phyloP scores from a whole-genome alignment of 1,140 invertebrate species.

The Papilio helenus region DNA sequence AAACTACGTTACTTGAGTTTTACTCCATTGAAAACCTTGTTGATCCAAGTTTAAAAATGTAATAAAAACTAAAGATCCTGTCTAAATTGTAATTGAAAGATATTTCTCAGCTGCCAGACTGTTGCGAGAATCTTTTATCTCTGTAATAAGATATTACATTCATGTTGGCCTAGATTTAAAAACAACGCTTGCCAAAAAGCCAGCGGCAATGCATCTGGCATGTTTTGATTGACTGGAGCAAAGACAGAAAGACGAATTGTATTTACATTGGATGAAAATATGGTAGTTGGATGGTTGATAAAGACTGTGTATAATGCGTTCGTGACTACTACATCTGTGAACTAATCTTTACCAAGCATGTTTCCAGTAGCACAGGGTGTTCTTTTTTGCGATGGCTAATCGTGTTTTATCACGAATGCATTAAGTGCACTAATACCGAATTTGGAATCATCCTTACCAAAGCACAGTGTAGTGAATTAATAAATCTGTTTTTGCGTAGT shows the following conservation, averaged over 20 bases:
- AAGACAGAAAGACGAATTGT: background rate
- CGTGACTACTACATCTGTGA: conserved; percentile 20
- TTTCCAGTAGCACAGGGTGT: conserved; percentile 10
- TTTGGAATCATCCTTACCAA: conserved; percentile 14
- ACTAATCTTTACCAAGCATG: background rate
- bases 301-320: background rate
- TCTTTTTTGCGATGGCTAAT: conserved; percentile 39
- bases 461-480: conserved; percentile 21
- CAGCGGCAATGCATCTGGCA: conserved; percentile 21
- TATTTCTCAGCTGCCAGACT: conserved; percentile 30
- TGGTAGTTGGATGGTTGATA: no score
- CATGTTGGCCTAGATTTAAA: conserved; percentile 33
- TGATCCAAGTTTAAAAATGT: conserved; percentile 14
- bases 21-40: no score
- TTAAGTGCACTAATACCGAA: conserved; percentile 26
- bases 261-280: background rate
- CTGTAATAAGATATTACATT: conserved; percentile 36
- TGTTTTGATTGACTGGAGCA: conserved; percentile 22
- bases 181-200: conserved; percentile 34
- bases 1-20: no score
- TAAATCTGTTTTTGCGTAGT: conserved; percentile 14
- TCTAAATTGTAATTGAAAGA: conserved; percentile 20
- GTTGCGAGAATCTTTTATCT: conserved; percentile 31
- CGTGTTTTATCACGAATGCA: conserved; percentile 40
- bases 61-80: background rate